These are phyloP conservation scores for Teleopsis dalmanni DNA, from an alignment of 1,140 invertebrate species.

Conservation along the genomic window DNA sequence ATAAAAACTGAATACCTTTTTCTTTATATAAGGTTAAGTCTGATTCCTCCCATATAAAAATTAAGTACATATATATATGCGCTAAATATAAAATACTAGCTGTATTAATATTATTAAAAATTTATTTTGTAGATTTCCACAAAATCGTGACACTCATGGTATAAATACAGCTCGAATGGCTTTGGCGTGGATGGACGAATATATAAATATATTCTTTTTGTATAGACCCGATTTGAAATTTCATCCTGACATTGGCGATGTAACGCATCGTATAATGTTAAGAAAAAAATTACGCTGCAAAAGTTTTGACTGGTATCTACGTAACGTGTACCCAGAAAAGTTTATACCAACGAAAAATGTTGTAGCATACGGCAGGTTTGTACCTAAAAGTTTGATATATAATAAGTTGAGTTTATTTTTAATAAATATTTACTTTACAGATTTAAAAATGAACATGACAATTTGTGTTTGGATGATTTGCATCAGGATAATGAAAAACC, in stretches of 20 bases:
- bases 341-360: constrained; percentile 80
- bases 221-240: constrained; percentile 72
- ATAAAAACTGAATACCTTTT: no score
- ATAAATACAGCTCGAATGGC: constrained; percentile 88
- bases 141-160: constrained; percentile 81
- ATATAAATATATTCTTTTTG: constrained; percentile 77
- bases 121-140: constrained; percentile 58
- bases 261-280: constrained; percentile 61
- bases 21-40: no score
- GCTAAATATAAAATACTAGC: not conserved
- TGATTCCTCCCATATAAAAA: not conserved
- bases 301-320: constrained; percentile 72
- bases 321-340: constrained; percentile 76
- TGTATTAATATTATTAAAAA: no score
- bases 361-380: constrained; percentile 62
- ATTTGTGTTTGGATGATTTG: constrained; percentile 66
- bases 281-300: constrained; percentile 68
- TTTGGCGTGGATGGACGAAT: constrained; percentile 97
- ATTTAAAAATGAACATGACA: constrained; percentile 24
- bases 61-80: not conserved
- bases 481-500: constrained; percentile 61
- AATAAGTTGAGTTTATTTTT: constrained; percentile 3
- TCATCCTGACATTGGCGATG: constrained; percentile 58
- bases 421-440: constrained; percentile 8
- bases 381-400: not conserved